These are phyloP conservation scores for Entelurus aequoreus DNA, from an alignment of 2,113 vertebrate species.

Conservation along the genomic window DNA sequence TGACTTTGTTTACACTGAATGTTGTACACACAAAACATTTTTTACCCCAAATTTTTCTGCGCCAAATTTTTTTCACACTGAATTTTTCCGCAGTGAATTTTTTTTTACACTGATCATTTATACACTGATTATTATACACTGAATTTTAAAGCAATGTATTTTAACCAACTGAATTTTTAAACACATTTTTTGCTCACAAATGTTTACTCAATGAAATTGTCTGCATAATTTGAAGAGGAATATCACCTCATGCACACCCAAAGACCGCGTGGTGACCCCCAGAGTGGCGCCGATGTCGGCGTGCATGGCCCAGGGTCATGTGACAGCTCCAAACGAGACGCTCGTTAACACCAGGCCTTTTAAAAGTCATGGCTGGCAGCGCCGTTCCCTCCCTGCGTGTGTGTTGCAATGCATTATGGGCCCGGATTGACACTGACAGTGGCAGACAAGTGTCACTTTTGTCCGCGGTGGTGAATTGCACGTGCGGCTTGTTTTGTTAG, in stretches of 20 bases:
- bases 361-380: slow-evolving; percentile 40
- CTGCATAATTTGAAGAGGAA: no score
- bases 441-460: slow-evolving; percentile 52
- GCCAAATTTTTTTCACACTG: no score
- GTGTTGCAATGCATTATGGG: slow-evolving; percentile 7
- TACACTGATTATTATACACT: no score
- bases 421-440: slow-evolving; percentile 36
- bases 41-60: no score
- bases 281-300: slow-evolving; percentile 46
- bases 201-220: no score
- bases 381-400: slow-evolving; percentile 6
- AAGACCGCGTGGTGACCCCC: slow-evolving; percentile 37
- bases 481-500: not conserved
- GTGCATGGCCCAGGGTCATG: slow-evolving; percentile 49
- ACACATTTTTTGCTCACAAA: no score
- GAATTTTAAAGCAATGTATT: no score
- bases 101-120: no score
- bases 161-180: no score
- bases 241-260: slow-evolving; percentile 2
- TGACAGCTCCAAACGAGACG: slow-evolving; percentile 63
- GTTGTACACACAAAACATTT: no score
- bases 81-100: no score
- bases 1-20: no score
- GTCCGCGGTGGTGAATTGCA: slow-evolving; percentile 19
- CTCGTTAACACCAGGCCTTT: slow-evolving; percentile 65